A percentile compares a stretch with the other conserved stretches of the same genome.
Conservation (phyloP, 1,140 invertebrate genomes). For the Orchesella cincta region DNA sequence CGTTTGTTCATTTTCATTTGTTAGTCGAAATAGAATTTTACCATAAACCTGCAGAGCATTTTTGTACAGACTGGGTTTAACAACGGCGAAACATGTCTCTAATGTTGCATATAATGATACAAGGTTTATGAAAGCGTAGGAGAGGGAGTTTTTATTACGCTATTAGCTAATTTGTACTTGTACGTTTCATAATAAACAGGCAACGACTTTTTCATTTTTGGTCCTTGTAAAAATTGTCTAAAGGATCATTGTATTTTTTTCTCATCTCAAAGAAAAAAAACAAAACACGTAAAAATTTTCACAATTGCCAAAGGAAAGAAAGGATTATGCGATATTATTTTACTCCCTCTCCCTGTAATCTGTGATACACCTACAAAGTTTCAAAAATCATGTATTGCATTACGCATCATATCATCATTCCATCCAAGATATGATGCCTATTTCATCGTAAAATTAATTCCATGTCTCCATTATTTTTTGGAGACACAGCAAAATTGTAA, state of each 20-base stretch:
- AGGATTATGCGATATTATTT: no score
- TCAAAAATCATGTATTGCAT: conserved; percentile 9
- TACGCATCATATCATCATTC: no score
- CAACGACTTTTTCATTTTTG: neutral
- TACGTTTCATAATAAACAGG: conserved; percentile 1
- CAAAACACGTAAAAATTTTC: neutral
- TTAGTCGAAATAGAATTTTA: no score
- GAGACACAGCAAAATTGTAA: conserved; percentile 19
- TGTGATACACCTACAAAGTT: conserved; percentile 15
- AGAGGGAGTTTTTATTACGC: conserved; percentile 17
- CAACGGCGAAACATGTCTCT: no score
- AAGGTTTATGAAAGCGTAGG: no score
- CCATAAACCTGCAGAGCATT: no score
- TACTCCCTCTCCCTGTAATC: no score
- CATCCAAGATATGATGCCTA: conserved; percentile 26
- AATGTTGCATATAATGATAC: no score
- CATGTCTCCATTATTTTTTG: conserved; percentile 34
- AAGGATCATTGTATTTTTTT: neutral
- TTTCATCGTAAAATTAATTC: conserved; percentile 42
- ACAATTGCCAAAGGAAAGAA: neutral
- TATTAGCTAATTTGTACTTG: conserved; percentile 28
- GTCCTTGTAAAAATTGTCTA: neutral
- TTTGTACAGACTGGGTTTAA: no score
- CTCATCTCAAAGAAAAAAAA: neutral
- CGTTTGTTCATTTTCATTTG: no score